Percentiles rank a stretch among this genome's conserved stretches.
Evolutionary conservation across 2,797 vertebrate species (phyloP).

Genomic region (Salmo trutta): DNA sequence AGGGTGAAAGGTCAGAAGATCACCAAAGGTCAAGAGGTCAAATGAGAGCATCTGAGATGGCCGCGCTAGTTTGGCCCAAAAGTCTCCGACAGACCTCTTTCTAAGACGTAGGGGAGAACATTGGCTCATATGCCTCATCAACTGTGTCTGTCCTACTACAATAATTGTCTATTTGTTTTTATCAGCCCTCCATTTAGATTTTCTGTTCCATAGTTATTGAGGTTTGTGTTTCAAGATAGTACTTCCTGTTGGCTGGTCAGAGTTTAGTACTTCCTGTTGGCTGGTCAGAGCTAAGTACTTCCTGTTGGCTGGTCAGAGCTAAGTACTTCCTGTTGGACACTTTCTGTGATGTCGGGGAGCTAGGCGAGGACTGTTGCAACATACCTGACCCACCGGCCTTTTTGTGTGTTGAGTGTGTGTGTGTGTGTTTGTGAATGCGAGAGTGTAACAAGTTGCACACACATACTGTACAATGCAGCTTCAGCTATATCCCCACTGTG

Average conservation of each 20-base stretch:
- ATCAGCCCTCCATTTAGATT: constrained; percentile 45
- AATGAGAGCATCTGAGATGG: constrained; percentile 25
- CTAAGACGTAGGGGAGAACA: constrained; percentile 55
- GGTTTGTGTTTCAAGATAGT: constrained; percentile 56
- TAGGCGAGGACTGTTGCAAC: constrained; percentile 59
- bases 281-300: too few relatives aligned
- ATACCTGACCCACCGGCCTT: constrained; percentile 66
- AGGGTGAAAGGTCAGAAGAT: constrained; percentile 23
- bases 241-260: constrained; percentile 19
- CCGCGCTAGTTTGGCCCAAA: constrained; percentile 13
- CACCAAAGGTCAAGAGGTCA: constrained; percentile 47
- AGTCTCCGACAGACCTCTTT: constrained; percentile 40
- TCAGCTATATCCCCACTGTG: constrained; percentile 58
- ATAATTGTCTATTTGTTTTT: constrained; percentile 42
- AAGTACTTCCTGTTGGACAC: constrained; percentile 33
- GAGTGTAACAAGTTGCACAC: constrained; percentile 41
- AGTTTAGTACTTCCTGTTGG: constrained; percentile 18
- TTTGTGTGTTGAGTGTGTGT: constrained; percentile 13
- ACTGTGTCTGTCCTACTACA: constrained; percentile 52
- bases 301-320: constrained; percentile 17
- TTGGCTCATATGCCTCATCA: constrained; percentile 57
- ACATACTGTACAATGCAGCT: constrained; percentile 78
- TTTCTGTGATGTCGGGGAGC: constrained; percentile 57
- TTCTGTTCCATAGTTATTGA: constrained; percentile 45
- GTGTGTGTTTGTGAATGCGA: constrained; percentile 38